Percentiles rank a stretch among this genome's conserved stretches.
These are phyloP conservation scores for Sinocyclocheilus grahami DNA, from an alignment of 2,113 vertebrate genomes.

Conservation along the genomic window DNA sequence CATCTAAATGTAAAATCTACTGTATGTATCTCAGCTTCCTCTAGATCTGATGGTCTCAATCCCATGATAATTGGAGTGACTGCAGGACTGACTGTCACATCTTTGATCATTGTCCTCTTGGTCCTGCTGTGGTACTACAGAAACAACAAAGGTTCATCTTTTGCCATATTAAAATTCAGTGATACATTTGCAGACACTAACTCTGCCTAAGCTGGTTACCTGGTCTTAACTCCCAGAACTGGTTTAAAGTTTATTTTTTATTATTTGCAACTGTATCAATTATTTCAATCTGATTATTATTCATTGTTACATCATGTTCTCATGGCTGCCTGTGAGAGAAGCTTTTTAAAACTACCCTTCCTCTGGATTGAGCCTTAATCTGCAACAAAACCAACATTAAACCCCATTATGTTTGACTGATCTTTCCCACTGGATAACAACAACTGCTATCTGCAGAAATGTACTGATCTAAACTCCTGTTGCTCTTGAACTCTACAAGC, in stretches of 20 bases:
- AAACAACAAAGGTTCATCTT: constrained; percentile 9
- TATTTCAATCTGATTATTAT: neutral
- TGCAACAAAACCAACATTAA: constrained; percentile 29
- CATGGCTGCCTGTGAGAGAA: neutral
- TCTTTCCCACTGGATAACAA: neutral
- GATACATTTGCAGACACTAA: no score
- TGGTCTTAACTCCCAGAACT: no score
- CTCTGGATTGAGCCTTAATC: no score
- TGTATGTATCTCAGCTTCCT: neutral
- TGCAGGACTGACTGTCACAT: neutral
- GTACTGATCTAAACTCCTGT: neutral
- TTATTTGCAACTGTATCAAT: neutral
- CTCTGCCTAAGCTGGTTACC: no score
- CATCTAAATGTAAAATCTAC: no score
- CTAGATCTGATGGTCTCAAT: neutral
- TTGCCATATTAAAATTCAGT: no score
- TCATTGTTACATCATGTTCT: neutral
- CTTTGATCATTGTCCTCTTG: neutral
- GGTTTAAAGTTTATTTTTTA: no score
- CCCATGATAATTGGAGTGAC: neutral
- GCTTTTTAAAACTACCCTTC: no score
- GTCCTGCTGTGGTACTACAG: neutral
- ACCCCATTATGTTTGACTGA: neutral
- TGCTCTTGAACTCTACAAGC: constrained; percentile 4
- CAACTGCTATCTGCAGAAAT: constrained; percentile 1